Base-by-base conservation (phyloP, 37 sponge, comb jelly and placozoan species). In the Oopsacas minuta region DNA sequence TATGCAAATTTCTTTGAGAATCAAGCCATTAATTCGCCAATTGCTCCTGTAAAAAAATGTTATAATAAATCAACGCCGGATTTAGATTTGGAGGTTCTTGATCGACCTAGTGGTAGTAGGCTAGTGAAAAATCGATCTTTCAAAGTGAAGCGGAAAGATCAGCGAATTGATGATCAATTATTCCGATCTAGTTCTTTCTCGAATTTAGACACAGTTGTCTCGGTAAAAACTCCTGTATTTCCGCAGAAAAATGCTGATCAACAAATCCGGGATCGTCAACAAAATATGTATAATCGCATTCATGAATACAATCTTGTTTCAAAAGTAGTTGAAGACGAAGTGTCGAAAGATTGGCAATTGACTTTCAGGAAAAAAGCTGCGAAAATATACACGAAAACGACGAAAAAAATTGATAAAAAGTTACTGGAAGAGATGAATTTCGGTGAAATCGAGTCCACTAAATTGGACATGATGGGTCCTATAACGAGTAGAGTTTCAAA, bases 231-330 rank as follows among this genome's bases (percentile, higher is more conserved):
- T 17, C 22, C 75, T 32, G 3, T 5, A 32, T 61, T n/a, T 5
- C 28, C 28, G 30, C 7, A 25, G 75, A 61, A 61, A 61, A 61
- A 61, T 61, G 28, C 75, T 10, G 30, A 61, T 61, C 32, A 61
- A 61, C 75, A 12, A 3, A 61, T 61, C 7, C 75, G 75, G 28
- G 75, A 61, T n/a, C 75, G 75, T n/a, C 75, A 61, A 61, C 75
- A 61, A 34, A 61, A 61, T 61, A 61, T 61, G 75, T 61, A 61
- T n/a, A 10, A 61, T 61, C 75, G 75, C 5, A 61, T 61, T 12
- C 75, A 61, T 10, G 75, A 61, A 12, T 61, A 61, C 75, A 61
- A 61, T 61, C 75, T 61, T 12, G 75, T 61, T 10, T 61, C 75
- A 3, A 61, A 61, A 61, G 75, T 25, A 3, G 28, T 61, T 34